phyloP scores from a whole-genome alignment of 1,140 invertebrate genomes.

The Dendrolimus kikuchii region DNA sequence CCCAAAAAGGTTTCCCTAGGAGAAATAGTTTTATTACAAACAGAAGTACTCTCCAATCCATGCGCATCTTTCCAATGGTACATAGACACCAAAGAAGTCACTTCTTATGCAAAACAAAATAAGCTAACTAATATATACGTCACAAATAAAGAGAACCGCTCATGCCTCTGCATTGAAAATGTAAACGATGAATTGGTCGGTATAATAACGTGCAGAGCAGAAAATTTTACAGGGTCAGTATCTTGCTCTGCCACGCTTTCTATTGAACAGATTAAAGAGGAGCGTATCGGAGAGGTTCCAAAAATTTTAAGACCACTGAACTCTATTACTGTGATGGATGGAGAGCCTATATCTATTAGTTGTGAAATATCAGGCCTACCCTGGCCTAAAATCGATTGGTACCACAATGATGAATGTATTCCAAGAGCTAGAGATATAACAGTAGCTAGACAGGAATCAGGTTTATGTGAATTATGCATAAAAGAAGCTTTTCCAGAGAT shows the following conservation, averaged over 20 bases:
- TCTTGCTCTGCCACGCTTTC: constrained; percentile 86
- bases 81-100: constrained; percentile 77
- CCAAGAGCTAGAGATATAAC: constrained; percentile 85
- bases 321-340: constrained; percentile 91
- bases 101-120: constrained; percentile 54
- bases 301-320: constrained; percentile 27
- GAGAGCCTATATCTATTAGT: constrained; percentile 86
- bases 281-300: constrained; percentile 25
- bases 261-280: constrained; percentile 74
- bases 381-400: constrained; percentile 87
- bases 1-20: constrained; percentile 81
- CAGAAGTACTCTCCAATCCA: constrained; percentile 82
- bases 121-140: constrained; percentile 79
- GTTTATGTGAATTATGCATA: constrained; percentile 88
- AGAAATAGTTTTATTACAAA: constrained; percentile 86
- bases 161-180: constrained; percentile 85
- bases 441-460: constrained; percentile 82
- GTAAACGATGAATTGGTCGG: constrained; percentile 81
- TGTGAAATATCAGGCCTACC: constrained; percentile 87
- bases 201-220: constrained; percentile 89
- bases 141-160: constrained; percentile 83
- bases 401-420: constrained; percentile 81
- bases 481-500: constrained; percentile 96
- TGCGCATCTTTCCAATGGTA: constrained; percentile 91
- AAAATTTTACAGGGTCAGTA: constrained; percentile 90